These are phyloP conservation scores for Temnothorax rugatulus DNA, from an alignment of 2,888 invertebrate species.

Conservation along the genomic window DNA sequence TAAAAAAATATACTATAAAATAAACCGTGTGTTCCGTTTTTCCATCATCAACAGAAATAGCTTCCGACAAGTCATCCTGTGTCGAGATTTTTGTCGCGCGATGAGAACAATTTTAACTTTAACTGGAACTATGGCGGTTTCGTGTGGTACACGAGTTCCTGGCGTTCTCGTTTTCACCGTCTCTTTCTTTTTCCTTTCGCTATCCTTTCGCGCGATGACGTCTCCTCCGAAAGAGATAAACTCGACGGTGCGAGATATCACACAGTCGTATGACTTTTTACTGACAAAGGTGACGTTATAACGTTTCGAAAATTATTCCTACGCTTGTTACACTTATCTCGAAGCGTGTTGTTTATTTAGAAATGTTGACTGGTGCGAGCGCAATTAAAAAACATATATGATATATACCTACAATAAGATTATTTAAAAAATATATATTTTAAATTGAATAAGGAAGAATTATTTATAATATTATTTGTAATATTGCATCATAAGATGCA, in stretches of 20 bases:
- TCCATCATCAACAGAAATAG: slow-evolving; percentile 25
- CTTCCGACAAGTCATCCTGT: not conserved
- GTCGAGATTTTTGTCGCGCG: slow-evolving; percentile 18
- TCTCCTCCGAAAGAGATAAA: slow-evolving; percentile 54
- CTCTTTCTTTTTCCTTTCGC: slow-evolving; percentile 23
- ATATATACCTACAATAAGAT: not conserved
- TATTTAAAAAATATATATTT: not conserved
- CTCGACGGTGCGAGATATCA: slow-evolving; percentile 57
- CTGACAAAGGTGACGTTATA: slow-evolving; percentile 54
- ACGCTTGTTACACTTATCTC: not conserved
- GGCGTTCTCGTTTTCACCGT: slow-evolving; percentile 23
- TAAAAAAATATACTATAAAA: not conserved
- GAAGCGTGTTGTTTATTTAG: slow-evolving; percentile 2
- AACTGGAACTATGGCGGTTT: slow-evolving; percentile 1
- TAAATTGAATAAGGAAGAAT: not conserved
- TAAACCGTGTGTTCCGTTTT: not conserved
- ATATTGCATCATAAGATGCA: not conserved
- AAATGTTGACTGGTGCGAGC: not conserved
- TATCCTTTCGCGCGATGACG: slow-evolving; percentile 30
- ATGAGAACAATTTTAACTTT: slow-evolving; percentile 42
- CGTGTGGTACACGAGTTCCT: slow-evolving; percentile 9
- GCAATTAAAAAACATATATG: slow-evolving; percentile 2
- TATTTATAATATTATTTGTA: not conserved
- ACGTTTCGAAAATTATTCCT: slow-evolving; percentile 38
- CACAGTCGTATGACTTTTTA: slow-evolving; percentile 57